phyloP scores from a whole-genome alignment of 2,888 invertebrate genomes.

The Xylota segnis region DNA sequence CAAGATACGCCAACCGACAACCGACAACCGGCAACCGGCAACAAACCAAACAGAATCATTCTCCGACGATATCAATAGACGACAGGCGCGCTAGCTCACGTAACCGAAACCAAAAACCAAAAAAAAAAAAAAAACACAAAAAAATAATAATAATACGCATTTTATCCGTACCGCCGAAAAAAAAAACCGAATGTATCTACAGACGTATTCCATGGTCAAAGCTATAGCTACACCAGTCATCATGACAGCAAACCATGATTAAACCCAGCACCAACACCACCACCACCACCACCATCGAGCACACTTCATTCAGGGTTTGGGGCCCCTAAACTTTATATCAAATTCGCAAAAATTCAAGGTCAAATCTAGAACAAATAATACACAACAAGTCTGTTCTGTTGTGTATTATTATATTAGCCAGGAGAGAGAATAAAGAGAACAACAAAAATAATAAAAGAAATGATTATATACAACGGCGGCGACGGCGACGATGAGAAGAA shows the following conservation, averaged over 20 bases:
- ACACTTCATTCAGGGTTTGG: conserved; percentile 61
- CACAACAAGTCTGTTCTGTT: conserved; percentile 44
- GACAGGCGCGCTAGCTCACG: conserved; percentile 41
- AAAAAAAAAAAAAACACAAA: conserved; percentile 16
- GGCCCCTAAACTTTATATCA: conserved; percentile 68
- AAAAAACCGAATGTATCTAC: conserved; percentile 1
- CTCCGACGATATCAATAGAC: conserved; percentile 60
- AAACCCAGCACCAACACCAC: conserved; percentile 6
- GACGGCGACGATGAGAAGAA: conserved; percentile 35
- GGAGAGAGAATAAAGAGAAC: conserved; percentile 16
- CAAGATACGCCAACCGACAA: conserved; percentile 24
- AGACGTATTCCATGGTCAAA: conserved; percentile 1
- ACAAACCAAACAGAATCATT: conserved; percentile 29
- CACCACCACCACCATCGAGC: conserved; percentile 24
- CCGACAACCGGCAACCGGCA: conserved; percentile 11
- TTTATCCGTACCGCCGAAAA: conserved; percentile 18
- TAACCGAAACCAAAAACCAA: not conserved
- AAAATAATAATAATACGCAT: conserved; percentile 45
- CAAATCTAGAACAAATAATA: conserved; percentile 60
- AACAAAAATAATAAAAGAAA: no score
- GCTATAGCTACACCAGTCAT: conserved; percentile 22
- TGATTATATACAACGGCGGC: not conserved
- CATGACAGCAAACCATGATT: conserved; percentile 10
- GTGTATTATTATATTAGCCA: not conserved
- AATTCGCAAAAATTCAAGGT: conserved; percentile 72